Evolutionary conservation across 2,888 invertebrate species (phyloP).

Genomic region (Bruchidius siliquastri): DNA sequence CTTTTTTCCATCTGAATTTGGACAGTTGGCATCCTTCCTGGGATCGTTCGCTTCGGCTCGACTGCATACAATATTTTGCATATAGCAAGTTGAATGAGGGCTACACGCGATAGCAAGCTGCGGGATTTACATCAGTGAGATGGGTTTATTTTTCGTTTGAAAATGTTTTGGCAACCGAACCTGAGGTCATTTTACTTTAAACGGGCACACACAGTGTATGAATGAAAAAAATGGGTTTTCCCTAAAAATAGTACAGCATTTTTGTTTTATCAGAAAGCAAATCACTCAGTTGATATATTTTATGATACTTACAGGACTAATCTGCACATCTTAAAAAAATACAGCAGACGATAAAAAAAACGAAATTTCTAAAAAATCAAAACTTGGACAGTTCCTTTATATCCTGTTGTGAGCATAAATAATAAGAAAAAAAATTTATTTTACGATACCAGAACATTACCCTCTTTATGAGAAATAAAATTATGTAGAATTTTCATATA

Average conservation of each 20-base stretch:
- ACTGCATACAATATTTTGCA: background rate
- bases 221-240: background rate
- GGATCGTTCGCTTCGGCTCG: background rate
- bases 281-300: no score
- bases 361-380: no score
- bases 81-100: background rate
- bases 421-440: no score
- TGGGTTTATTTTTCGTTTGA: background rate
- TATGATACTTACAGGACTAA: no score
- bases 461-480: no score
- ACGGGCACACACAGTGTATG: background rate
- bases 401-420: no score
- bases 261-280: no score
- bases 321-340: no score
- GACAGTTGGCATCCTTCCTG: background rate
- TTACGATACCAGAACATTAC: no score
- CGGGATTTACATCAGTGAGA: background rate
- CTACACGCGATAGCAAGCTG: background rate
- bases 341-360: no score
- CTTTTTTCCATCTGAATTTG: background rate
- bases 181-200: background rate
- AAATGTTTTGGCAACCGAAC: background rate
- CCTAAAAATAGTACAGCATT: background rate
- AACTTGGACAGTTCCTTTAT: no score
- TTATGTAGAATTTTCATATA: no score